Evolutionary conservation across 2,113 vertebrate genomes (phyloP), one percentile per base, ranked within the genome.

Genomic region (Muntiacus reevesi): DNA sequence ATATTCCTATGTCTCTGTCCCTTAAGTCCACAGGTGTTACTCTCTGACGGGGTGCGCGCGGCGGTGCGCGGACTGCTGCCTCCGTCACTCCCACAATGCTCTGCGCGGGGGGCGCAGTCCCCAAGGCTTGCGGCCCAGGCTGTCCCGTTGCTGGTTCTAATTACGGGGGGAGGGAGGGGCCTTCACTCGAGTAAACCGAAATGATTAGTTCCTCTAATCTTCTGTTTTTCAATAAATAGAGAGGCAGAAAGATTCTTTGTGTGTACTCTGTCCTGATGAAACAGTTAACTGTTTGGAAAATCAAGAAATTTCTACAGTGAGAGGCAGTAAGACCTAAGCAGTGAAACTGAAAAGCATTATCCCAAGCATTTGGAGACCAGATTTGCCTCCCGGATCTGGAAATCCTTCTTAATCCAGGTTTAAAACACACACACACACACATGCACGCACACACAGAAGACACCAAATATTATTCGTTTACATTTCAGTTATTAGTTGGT

Each of bases 191-290:
- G 33, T 91, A 95, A 97, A 64, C 89, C 92, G 89, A 95, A 96
- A 84, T 25, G 45, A 97, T 90, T 92, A 88, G 60, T 43, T 92
- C 55, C 55, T 96, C 92, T 94, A 62, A 81, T 96, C 59, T 87
- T 88, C 43, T 15, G 83, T 76, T 92, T 94, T 98, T 95, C 85
- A 86, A 91, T 79, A 96, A 96, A 91, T 96, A 91, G 47, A 82
- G 15, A 88, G 10, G 23, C 17, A 79, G 67, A 59, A 67, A 55
- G 62, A 92, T 30, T 91, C 9, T 62, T 40, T 45, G 27, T 59
- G 33, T 76, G 74, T 89, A 40, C 33, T 95, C 62, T 91, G 47
- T 94, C 55, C 85, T 40, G 47, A 62, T 33, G 67, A 88, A 86
- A 95, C 40, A 62, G 81, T 40, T 43, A 81, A 86, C 17, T 84